Evolutionary conservation across 2,888 invertebrate genomes (phyloP).

Genomic region (Hyposoter didymator): DNA sequence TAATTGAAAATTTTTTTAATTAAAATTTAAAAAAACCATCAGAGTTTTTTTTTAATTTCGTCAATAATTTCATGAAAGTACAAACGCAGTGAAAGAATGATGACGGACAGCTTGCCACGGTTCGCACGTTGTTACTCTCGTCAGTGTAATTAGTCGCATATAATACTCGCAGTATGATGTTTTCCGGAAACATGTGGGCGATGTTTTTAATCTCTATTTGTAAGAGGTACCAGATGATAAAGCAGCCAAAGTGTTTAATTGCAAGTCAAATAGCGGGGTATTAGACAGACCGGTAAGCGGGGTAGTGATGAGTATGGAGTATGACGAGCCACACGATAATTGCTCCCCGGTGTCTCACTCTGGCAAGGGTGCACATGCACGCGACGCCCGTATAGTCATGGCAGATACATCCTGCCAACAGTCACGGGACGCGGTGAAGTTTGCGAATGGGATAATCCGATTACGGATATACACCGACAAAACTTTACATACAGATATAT

Average conservation of each 20-base stretch:
- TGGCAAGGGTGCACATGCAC: constrained; percentile 55
- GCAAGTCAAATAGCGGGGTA: constrained; percentile 38
- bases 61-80: not conserved
- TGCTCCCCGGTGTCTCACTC: constrained; percentile 52
- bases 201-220: constrained; percentile 8
- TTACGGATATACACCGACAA: constrained; percentile 63
- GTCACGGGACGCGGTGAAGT: constrained; percentile 67
- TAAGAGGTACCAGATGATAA: constrained; percentile 11
- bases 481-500: constrained; percentile 40
- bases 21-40: too few species aligned
- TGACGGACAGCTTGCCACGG: not conserved
- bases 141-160: not conserved
- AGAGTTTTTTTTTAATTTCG: too few species aligned
- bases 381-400: constrained; percentile 46
- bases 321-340: constrained; percentile 67
- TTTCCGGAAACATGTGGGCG: not conserved
- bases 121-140: not conserved
- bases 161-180: not conserved
- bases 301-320: constrained; percentile 51
- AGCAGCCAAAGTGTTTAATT: constrained; percentile 46
- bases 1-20: too few species aligned
- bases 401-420: constrained; percentile 63
- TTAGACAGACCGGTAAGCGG: constrained; percentile 38
- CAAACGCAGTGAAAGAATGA: not conserved
- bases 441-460: constrained; percentile 68